phyloP scores from a whole-genome alignment of 1,140 invertebrate genomes.

The Nomia melanderi region DNA sequence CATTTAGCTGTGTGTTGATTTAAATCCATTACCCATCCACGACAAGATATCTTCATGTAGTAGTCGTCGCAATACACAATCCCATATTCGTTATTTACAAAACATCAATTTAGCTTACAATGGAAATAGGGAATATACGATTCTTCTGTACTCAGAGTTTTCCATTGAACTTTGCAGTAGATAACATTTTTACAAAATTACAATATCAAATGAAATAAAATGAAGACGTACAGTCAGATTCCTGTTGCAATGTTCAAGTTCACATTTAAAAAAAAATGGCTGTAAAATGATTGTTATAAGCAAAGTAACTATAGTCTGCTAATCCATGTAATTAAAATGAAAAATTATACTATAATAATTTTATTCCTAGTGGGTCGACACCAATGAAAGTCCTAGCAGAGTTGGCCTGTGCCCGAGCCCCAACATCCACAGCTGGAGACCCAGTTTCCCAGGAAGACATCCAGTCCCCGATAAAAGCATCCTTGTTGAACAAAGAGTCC shows the following conservation, averaged over 20 bases:
- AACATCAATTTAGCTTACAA: background rate
- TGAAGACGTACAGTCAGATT: too few relatives aligned
- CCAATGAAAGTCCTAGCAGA: conserved; percentile 80
- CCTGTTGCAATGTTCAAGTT: too few relatives aligned
- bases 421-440: conserved; percentile 65
- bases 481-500: conserved; percentile 36
- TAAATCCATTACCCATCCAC: conserved; percentile 46
- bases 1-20: conserved; percentile 61
- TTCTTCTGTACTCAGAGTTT: too few relatives aligned
- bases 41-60: too few relatives aligned
- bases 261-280: too few relatives aligned
- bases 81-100: conserved; percentile 12
- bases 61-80: too few relatives aligned
- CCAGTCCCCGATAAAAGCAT: conserved; percentile 23
- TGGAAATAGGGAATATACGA: background rate
- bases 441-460: conserved; percentile 28
- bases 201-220: too few relatives aligned
- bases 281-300: too few relatives aligned
- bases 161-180: too few relatives aligned
- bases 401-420: conserved; percentile 77
- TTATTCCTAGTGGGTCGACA: conserved; percentile 72
- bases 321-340: background rate
- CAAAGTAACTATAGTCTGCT: background rate
- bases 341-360: background rate
- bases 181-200: too few relatives aligned